Conservation (phyloP, 2,797 vertebrate species). For the Crax fasciolata region DNA sequence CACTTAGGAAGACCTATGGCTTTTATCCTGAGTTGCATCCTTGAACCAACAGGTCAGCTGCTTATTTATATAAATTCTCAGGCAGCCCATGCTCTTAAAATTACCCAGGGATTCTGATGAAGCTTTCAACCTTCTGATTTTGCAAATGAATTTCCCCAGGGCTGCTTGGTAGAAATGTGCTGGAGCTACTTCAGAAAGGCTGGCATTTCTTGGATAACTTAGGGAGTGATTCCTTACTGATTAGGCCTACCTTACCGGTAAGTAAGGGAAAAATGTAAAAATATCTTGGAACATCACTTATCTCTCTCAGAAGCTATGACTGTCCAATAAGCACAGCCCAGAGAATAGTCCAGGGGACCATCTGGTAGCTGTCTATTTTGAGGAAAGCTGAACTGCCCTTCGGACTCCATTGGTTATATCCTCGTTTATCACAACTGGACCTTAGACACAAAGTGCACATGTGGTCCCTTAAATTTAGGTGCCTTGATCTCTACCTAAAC, state of each 20-base stretch:
- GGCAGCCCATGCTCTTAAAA: neutral
- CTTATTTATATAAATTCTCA: neutral
- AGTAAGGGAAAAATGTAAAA: neutral
- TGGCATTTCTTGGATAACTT: neutral
- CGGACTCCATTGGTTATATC: rapidly evolving
- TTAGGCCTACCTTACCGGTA: neutral
- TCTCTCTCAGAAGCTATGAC: neutral
- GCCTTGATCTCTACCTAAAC: neutral
- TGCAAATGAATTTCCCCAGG: neutral
- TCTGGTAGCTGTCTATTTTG: neutral
- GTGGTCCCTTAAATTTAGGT: neutral
- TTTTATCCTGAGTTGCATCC: neutral
- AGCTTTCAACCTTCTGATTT: neutral
- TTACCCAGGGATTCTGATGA: neutral
- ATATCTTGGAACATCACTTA: neutral
- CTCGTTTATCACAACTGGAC: neutral
- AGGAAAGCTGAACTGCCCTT: neutral
- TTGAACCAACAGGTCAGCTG: rapidly evolving
- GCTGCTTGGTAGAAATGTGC: neutral
- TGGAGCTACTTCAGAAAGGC: neutral
- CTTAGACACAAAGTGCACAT: neutral
- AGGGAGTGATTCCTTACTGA: neutral
- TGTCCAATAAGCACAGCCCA: neutral
- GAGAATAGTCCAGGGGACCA: neutral
- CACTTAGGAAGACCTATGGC: neutral